Conservation (phyloP, 2,797 vertebrate genomes). For the Podargus strigoides region DNA sequence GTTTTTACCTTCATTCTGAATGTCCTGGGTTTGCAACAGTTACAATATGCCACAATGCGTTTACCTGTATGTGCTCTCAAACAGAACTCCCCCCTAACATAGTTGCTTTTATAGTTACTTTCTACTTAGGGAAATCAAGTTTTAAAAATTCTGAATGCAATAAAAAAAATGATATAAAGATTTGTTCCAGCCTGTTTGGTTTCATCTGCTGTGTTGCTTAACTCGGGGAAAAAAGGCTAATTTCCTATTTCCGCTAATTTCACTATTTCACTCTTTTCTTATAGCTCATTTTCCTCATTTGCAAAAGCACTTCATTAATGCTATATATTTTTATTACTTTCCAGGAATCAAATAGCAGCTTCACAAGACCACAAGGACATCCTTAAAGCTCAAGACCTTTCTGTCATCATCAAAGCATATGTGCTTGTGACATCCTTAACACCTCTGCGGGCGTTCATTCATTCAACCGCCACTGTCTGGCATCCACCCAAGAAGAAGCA, state of each 20-base stretch:
- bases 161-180: background rate
- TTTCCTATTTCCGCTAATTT: background rate
- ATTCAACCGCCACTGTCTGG: constrained; percentile 79
- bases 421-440: constrained; percentile 87
- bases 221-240: background rate
- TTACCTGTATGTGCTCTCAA: background rate
- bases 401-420: constrained; percentile 84
- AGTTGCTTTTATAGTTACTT: background rate
- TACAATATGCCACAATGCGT: background rate
- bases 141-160: background rate
- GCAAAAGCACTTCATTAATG: background rate
- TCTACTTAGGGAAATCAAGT: background rate
- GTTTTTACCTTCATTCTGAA: background rate
- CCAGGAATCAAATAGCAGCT: constrained; percentile 56
- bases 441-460: constrained; percentile 87
- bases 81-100: background rate
- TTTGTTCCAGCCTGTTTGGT: background rate
- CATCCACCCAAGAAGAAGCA: constrained; percentile 74
- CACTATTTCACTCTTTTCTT: background rate
- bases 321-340: background rate
- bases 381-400: constrained; percentile 69
- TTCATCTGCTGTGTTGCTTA: background rate
- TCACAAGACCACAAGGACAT: background rate
- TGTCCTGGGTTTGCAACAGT: background rate
- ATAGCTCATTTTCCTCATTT: background rate